These are phyloP conservation scores for Agonopterix alstromeriana DNA, from an alignment of 2,888 invertebrate species.

Conservation along the genomic window DNA sequence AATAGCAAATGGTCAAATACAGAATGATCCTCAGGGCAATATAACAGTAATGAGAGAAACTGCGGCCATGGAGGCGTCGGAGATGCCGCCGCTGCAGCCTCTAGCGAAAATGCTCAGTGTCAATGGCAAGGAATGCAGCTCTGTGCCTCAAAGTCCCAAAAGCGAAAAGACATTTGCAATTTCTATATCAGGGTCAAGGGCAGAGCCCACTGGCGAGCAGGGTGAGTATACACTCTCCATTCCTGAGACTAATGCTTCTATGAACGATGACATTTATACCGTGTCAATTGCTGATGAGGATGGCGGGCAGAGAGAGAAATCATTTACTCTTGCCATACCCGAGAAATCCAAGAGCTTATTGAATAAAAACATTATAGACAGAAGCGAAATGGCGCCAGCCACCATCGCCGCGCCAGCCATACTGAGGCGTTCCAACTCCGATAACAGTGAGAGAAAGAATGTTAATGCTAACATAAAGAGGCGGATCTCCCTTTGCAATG, in stretches of 20 bases:
- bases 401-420: slow-evolving; percentile 65
- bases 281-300: slow-evolving; percentile 71
- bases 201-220: slow-evolving; percentile 67
- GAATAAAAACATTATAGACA: slow-evolving; percentile 52
- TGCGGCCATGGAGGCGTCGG: slow-evolving; percentile 39
- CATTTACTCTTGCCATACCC: slow-evolving; percentile 64
- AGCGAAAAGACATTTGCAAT: slow-evolving; percentile 55
- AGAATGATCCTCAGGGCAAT: slow-evolving; percentile 77
- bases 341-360: slow-evolving; percentile 66
- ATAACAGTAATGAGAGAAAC: slow-evolving; percentile 78
- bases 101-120: slow-evolving; percentile 42
- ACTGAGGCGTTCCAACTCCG: slow-evolving; percentile 66
- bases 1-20: slow-evolving; percentile 80
- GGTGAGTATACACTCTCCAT: slow-evolving; percentile 70
- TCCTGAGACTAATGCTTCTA: slow-evolving; percentile 68
- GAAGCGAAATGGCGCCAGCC: slow-evolving; percentile 39
- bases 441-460: slow-evolving; percentile 60
- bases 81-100: slow-evolving; percentile 65
- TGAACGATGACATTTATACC: slow-evolving; percentile 73
- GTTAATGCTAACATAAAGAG: slow-evolving; percentile 51
- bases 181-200: slow-evolving; percentile 65
- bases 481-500: slow-evolving; percentile 61
- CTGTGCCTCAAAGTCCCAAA: slow-evolving; percentile 41
- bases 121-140: slow-evolving; percentile 50
- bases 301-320: slow-evolving; percentile 50